phyloP scores from a whole-genome alignment of 2,797 vertebrate species.

The Podargus strigoides region DNA sequence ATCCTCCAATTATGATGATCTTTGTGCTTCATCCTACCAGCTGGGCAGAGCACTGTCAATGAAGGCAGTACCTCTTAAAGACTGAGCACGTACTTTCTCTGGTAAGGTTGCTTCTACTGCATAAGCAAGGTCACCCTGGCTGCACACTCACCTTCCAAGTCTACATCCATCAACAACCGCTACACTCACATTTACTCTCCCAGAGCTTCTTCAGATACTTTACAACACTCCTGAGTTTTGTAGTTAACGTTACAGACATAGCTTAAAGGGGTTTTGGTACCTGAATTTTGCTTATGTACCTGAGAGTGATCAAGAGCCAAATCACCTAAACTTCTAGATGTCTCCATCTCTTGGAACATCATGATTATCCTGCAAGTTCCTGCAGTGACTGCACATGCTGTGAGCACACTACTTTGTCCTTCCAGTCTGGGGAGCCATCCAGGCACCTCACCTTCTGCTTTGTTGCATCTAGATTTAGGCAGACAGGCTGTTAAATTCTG shows the following conservation, averaged over 20 bases:
- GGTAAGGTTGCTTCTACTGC: background rate
- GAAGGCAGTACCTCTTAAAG: background rate
- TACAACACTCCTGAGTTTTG: background rate
- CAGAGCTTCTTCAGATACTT: background rate
- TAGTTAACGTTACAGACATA: background rate
- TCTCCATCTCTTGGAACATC: background rate
- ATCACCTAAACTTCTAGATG: background rate
- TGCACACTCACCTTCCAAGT: background rate
- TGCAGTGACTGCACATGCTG: fast-evolving
- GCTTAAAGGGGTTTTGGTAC: background rate
- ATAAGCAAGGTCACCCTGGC: background rate
- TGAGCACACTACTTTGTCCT: background rate
- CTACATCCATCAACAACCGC: background rate
- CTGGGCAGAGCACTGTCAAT: background rate
- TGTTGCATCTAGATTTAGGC: background rate
- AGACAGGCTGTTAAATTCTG: background rate
- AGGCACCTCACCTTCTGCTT: background rate
- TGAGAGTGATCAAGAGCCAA: background rate
- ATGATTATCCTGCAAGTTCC: background rate
- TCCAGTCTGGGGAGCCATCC: fast-evolving
- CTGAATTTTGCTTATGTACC: background rate
- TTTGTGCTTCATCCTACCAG: background rate
- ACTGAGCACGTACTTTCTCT: background rate
- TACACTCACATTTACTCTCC: background rate
- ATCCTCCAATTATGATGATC: background rate